A percentile compares a stretch with the other conserved stretches of the same genome.
These are phyloP conservation scores for Drosophila tsacasi DNA, from an alignment of 1,140 invertebrate genomes.

Conservation along the genomic window DNA sequence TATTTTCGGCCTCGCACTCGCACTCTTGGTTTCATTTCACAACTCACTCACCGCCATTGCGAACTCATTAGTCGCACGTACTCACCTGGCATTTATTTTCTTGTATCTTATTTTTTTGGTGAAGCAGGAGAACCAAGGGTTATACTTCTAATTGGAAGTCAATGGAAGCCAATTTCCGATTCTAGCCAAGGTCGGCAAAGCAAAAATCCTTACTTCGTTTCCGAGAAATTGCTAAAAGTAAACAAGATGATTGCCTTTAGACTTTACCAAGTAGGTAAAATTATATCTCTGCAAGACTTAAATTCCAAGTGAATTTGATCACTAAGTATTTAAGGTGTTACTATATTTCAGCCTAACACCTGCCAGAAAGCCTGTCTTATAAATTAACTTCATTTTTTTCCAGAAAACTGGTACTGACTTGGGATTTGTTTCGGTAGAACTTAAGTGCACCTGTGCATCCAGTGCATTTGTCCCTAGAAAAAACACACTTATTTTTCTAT, in stretches of 20 bases:
- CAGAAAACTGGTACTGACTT: neutral
- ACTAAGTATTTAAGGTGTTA: neutral
- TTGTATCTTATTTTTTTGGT: conserved; percentile 19
- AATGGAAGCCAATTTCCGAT: conserved; percentile 15
- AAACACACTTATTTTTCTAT: neutral
- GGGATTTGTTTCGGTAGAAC: neutral
- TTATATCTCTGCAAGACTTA: neutral
- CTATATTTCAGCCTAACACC: neutral
- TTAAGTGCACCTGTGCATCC: conserved; percentile 1
- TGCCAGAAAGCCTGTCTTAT: neutral
- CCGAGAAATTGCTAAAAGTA: neutral
- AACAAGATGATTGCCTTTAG: neutral
- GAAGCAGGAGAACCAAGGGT: conserved; percentile 23
- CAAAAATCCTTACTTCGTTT: neutral
- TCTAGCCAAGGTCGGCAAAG: conserved; percentile 9
- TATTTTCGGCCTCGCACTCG: conserved; percentile 53
- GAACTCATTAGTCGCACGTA: conserved; percentile 64
- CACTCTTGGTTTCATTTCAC: conserved; percentile 76
- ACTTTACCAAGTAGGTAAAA: neutral
- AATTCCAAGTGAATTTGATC: no score
- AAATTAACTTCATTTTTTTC: neutral
- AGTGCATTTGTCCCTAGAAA: neutral
- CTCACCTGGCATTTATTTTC: conserved; percentile 18
- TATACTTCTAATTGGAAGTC: conserved; percentile 38
- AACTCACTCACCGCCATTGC: conserved; percentile 9